Conservation (phyloP, 2,113 vertebrate species). For the Mionectes macconnelli region DNA sequence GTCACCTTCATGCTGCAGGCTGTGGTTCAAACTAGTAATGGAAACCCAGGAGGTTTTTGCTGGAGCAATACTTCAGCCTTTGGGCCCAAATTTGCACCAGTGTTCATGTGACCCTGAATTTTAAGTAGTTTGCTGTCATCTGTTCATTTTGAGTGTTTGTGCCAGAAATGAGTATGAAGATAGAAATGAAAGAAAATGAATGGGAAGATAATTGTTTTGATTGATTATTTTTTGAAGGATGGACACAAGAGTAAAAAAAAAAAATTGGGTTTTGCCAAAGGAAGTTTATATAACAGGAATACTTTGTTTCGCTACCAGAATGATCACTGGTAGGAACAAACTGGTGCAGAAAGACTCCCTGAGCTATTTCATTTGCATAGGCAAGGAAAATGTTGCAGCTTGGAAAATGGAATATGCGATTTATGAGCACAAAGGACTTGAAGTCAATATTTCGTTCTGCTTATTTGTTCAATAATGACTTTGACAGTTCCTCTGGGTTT, state of each 20-base stretch:
- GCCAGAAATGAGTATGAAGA: neutral
- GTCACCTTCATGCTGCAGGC: neutral
- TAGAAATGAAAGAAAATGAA: neutral
- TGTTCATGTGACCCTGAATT: neutral
- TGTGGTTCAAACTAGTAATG: neutral
- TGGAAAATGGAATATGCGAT: neutral
- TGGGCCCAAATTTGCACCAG: neutral
- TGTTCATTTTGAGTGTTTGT: neutral
- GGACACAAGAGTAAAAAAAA: neutral
- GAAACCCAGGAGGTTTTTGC: neutral
- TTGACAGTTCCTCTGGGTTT: slow-evolving; percentile 24
- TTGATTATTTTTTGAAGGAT: neutral
- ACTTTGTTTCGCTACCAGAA: neutral
- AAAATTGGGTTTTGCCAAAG: neutral
- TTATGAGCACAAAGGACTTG: neutral
- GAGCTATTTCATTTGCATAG: neutral
- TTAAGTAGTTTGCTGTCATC: neutral
- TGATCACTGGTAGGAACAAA: neutral
- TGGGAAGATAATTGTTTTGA: neutral
- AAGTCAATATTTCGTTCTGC: slow-evolving; percentile 8
- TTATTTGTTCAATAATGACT: neutral
- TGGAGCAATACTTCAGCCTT: neutral
- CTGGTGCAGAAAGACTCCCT: neutral
- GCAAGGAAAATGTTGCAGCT: neutral
- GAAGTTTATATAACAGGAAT: neutral